Evolutionary conservation across 2,113 vertebrate species (phyloP), one percentile per base, ranked within the genome.

Genomic region (Seriola rivoliana): DNA sequence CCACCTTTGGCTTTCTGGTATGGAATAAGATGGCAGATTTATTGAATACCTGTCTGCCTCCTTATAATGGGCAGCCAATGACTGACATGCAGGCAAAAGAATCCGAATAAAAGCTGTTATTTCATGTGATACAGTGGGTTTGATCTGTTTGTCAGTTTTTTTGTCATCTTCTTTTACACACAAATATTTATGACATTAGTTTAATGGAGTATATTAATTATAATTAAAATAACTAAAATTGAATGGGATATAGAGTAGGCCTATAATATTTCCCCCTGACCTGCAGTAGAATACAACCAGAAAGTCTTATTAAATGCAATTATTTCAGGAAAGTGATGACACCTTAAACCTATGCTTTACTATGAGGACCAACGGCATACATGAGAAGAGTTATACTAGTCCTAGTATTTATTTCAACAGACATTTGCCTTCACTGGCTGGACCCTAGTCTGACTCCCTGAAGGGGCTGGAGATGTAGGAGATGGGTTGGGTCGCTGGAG

Each of bases 391-490:
- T 36, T 8, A 38, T 34, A 0, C 19, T 54, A 17, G 17, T n/a
- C 5, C 0, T 23, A 3, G 1, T 32, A 36, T 73, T 73, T 25
- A 71, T 59, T 68, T 63, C 32, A 60, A n/a, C 40, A 50, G 32
- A 21, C 40, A 65, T 58, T 46, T 65, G 40, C 8, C 52, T 58
- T 77, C n/a, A 12, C 23, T 54, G 59, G 4, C 29, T 75, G 36
- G 42, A 32, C 32, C 23, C 42, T 32, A 8, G 34, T 5, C 91
- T 8, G 95, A 95, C 85, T 96, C 94, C 91, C 95, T 87, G 36
- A 74, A 58, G 46, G 80, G 67, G 72, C 69, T 87, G 55, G 42
- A 85, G 52, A 19, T 57, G 66, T 6, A 11, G 66, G 75, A 58
- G 74, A 71, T 92, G 91, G 85, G 74, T 40, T 81, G 74, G 75